Base-by-base conservation (phyloP, 1,140 invertebrate genomes). In the Eubasilissa regina region DNA sequence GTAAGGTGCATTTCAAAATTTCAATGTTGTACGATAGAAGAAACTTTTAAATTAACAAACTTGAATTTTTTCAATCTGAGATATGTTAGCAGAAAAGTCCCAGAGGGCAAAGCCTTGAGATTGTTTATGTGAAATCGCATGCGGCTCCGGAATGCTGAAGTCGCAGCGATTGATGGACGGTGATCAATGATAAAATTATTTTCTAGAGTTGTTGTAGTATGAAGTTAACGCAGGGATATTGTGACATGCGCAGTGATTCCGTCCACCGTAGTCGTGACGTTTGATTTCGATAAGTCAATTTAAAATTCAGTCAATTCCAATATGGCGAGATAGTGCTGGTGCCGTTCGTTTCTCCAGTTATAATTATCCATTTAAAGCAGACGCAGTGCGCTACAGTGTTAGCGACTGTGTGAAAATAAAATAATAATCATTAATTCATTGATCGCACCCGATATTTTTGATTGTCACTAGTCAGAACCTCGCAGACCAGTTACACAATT, bases 331-430 rank as follows among this genome's bases (percentile, higher is more conserved):
- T 44, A 15, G 43, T n/a, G 19, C 3, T 17, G 15, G 43, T 43
- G 11, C 6, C 62, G 43, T 43, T 68, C 43, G 6, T 68, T 68
- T 45, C 43, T 45, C 43, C 25, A 68, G 15, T 45, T 45, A 35
- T 68, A 45, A 45, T n/a, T 68, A 25, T 45, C 45, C 64, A 43
- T 74, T 74, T 74, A 43, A 60, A 58, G 25, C 10, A 11, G 9
- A 17, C 74, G 56, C 80, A 79, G 73, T 81, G 77, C 77, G 43
- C 64, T 75, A 81, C 80, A 81, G 80, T 81, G 80, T 73, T 81
- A 75, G 66, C 56, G 80, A 81, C 80, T 81, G 80, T 15, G 55
- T 48, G 19, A 21, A 79, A 35, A 35, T 55, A 15, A 53, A 56
- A 0, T 19, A 19, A 35, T 35, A 13, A 74, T 43, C 58, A 48